These are phyloP conservation scores for Emys orbicularis DNA, from an alignment of 2,797 vertebrate species.

Conservation along the genomic window DNA sequence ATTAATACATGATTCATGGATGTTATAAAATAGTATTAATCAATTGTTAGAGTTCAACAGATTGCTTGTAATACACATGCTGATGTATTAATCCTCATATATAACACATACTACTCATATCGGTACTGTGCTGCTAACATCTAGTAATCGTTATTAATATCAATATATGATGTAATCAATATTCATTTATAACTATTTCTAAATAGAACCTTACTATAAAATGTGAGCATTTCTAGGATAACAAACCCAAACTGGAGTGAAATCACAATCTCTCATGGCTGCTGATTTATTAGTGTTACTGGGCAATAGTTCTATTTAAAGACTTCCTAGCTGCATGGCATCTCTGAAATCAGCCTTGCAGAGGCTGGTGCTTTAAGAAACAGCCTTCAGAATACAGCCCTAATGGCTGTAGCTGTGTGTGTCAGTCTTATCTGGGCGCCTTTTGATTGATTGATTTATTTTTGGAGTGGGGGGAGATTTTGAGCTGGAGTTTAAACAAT, in stretches of 20 bases:
- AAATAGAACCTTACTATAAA: not conserved
- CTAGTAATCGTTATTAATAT: accelerated
- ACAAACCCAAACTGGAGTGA: not conserved
- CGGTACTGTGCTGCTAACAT: not conserved
- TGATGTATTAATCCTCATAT: accelerated
- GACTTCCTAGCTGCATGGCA: not conserved
- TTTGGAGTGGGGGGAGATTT: not conserved
- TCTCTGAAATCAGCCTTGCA: not conserved
- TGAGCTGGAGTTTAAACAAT: slow-evolving; percentile 22
- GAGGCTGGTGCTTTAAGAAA: not conserved
- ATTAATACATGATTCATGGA: accelerated
- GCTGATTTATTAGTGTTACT: not conserved
- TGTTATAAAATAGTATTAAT: not conserved
- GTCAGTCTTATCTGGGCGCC: slow-evolving; percentile 10
- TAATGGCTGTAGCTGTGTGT: not conserved
- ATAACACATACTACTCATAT: not conserved
- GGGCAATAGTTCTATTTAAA: not conserved
- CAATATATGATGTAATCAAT: not conserved
- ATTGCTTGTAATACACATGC: not conserved
- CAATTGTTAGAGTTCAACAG: not conserved
- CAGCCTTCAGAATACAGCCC: not conserved
- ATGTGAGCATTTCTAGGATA: not conserved
- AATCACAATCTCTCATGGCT: not conserved
- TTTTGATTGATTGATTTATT: not conserved
- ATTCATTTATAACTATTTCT: not conserved